Percentiles rank a stretch among this genome's conserved stretches.
phyloP scores from a whole-genome alignment of 2,113 vertebrate species.

The Callopanchax toddi region DNA sequence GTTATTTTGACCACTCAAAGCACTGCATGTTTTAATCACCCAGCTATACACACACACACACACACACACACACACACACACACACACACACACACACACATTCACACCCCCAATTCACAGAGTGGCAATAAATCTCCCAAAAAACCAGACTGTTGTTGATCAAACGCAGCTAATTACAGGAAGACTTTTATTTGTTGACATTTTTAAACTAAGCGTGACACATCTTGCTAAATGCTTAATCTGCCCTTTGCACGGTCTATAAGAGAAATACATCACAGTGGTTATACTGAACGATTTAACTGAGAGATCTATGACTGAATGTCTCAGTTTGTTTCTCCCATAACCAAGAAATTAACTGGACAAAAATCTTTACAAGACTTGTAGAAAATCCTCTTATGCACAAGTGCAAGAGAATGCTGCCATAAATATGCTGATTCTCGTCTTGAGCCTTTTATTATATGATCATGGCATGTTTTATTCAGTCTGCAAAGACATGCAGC shows the following conservation, averaged over 20 bases:
- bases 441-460: conserved; percentile 11
- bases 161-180: conserved; percentile 16
- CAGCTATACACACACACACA: too few species aligned
- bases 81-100: too few species aligned
- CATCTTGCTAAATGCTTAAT: neutral
- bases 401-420: neutral
- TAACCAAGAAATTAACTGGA: neutral
- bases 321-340: neutral
- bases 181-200: conserved; percentile 24
- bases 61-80: too few species aligned
- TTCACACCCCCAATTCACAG: conserved; percentile 14
- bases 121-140: conserved; percentile 41
- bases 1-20: too few species aligned
- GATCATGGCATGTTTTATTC: conserved; percentile 33
- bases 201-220: conserved; percentile 18
- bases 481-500: conserved; percentile 18
- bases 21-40: too few species aligned
- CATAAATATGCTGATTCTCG: neutral
- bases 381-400: conserved; percentile 2
- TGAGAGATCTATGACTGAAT: neutral
- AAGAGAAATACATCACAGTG: neutral
- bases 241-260: neutral
- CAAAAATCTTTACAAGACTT: neutral
- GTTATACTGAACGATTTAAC: too few species aligned
- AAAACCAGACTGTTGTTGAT: conserved; percentile 22